Conservation (phyloP, 2,888 invertebrate genomes). For the Octodonta nipae region DNA sequence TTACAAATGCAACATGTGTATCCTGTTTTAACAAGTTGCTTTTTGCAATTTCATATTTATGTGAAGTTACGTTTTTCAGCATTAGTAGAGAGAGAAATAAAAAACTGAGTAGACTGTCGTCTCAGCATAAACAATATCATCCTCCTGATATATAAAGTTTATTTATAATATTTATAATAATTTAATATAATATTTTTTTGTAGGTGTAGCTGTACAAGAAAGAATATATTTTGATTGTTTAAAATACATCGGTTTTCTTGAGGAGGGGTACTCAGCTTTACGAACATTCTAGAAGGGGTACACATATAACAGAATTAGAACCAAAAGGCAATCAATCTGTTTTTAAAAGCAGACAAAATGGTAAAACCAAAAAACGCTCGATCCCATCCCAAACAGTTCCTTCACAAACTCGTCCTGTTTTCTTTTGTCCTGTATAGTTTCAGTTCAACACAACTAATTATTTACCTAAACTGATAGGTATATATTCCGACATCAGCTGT, state of each 20-base stretch:
- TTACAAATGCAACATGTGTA: constrained; percentile 1
- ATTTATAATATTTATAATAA: constrained; percentile 1
- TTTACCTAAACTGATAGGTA: too few relatives aligned
- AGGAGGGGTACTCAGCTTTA: neutral
- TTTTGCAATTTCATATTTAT: constrained; percentile 1
- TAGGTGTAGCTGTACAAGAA: neutral
- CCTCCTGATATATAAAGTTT: neutral
- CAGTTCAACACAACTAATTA: too few relatives aligned
- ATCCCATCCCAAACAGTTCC: too few relatives aligned
- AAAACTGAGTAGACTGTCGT: neutral
- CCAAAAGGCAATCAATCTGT: too few relatives aligned
- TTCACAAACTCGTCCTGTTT: too few relatives aligned
- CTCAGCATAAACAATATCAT: neutral
- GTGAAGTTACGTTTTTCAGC: constrained; percentile 1
- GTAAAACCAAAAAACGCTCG: too few relatives aligned
- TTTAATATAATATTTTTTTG: neutral
- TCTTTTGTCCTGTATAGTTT: too few relatives aligned
- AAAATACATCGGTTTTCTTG: neutral
- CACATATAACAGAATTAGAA: too few relatives aligned
- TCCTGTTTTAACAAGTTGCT: constrained; percentile 1
- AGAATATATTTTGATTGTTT: neutral
- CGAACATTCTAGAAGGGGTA: neutral
- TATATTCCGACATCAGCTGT: too few relatives aligned
- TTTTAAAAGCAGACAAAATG: too few relatives aligned
- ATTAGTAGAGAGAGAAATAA: neutral